Percentiles rank a stretch among this genome's conserved stretches.
Evolutionary conservation across 64 coral and sea anemone species (phyloP).

Genomic region (Acropora yongei): DNA sequence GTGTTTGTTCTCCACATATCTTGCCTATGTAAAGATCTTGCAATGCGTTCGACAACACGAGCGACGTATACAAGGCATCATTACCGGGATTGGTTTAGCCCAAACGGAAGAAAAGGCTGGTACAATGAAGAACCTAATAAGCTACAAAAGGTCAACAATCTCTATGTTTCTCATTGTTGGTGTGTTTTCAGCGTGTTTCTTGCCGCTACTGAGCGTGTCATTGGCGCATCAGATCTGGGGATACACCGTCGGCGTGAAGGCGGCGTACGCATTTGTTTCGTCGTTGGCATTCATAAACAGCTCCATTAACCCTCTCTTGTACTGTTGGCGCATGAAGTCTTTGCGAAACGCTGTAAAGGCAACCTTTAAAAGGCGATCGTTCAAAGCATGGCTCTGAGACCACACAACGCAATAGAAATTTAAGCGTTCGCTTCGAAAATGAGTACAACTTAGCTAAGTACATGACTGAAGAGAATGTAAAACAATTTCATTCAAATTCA

Average conservation of each 20-base stretch:
- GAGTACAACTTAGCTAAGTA: no score
- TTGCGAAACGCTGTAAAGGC: slow-evolving; percentile 18
- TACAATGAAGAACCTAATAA: not conserved
- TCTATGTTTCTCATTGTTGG: slow-evolving; percentile 20
- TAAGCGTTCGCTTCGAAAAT: no score
- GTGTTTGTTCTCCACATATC: slow-evolving; percentile 4
- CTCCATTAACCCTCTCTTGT: slow-evolving; percentile 19
- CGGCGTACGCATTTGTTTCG: not conserved
- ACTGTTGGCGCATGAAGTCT: slow-evolving; percentile 30
- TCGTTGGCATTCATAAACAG: slow-evolving; percentile 37
- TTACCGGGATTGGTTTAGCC: no score
- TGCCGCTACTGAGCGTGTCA: slow-evolving; percentile 27
- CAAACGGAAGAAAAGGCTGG: no score
- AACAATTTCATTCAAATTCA: no score
- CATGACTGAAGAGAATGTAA: no score
- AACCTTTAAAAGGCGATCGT: not conserved
- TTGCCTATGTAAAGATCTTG: slow-evolving; percentile 20
- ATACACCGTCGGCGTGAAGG: not conserved
- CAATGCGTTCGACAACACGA: slow-evolving; percentile 18
- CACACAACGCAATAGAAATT: no score
- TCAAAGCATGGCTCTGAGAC: not conserved
- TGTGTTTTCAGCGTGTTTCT: slow-evolving; percentile 22
- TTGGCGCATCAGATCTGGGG: not conserved
- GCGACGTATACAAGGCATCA: not conserved
- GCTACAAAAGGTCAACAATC: slow-evolving; percentile 26